Evolutionary conservation across 1,140 invertebrate species (phyloP), one percentile per base, ranked within the genome.

Genomic region (Sitobion miscanthi): DNA sequence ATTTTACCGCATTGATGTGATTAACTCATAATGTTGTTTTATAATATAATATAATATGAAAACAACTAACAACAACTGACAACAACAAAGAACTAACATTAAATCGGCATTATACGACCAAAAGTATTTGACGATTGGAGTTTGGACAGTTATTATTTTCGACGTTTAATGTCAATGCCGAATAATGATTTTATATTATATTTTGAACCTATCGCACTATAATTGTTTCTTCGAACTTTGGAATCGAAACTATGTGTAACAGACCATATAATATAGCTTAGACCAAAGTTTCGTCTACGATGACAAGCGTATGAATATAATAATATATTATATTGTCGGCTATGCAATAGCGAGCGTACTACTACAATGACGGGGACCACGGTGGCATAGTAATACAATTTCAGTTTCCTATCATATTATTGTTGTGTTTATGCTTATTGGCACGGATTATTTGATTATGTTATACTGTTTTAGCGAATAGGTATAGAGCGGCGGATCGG

Each of bases 141-240:
- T 35, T 77, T 77, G n/a, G 30, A 77, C 62, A n/a, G 62, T 77
- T 77, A n/a, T 77, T 77, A 77, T 77, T 77, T 77, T 77, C n/a
- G 62, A n/a, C 62, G 62, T n/a, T 69, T n/a, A 62, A 69, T 69
- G 62, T 77, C 62, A 77, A 17, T n/a, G 62, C 14, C 1, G 30
- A 77, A 77, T n/a, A 69, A 69, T 69, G 30, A 69, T n/a, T 77
- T n/a, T 77, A n/a, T n/a, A 77, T 62, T 14, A 62, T n/a, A n/a
- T 77, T 77, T 77, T 4, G 30, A 77, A 77, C 62, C 62, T 2
- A n/a, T 20, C 62, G 42, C 42, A 77, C 62, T n/a, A n/a, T 77
- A n/a, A n/a, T 77, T 77, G 62, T 77, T 77, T 77, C 62, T 77
- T 77, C 62, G 17, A 77, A 77, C 62, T 77, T n/a, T 77, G 1